These are phyloP conservation scores for Yponomeuta plumbellus DNA, from an alignment of 2,888 invertebrate species.

Conservation along the genomic window DNA sequence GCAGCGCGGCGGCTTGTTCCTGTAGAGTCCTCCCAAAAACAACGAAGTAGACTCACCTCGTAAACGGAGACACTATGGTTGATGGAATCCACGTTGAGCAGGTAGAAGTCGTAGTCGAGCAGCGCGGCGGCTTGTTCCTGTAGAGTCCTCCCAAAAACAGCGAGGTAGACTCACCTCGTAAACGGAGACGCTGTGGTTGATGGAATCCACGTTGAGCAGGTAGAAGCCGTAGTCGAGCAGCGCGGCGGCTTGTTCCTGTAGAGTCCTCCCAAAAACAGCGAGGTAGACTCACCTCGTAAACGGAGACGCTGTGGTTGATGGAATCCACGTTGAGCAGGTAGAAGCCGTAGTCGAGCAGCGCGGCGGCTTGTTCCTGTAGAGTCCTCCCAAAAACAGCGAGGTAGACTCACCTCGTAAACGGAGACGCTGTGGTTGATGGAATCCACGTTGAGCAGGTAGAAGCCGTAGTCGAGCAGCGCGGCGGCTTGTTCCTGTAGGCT, in stretches of 20 bases:
- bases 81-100: slow-evolving; percentile 91
- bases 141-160: too few relatives aligned
- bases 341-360: slow-evolving; percentile 92
- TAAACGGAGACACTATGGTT: slow-evolving; percentile 89
- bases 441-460: slow-evolving; percentile 93
- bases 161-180: slow-evolving; percentile 83
- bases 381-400: too few relatives aligned
- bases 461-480: slow-evolving; percentile 91
- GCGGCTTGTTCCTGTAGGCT: slow-evolving; percentile 91
- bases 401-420: slow-evolving; percentile 82
- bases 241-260: slow-evolving; percentile 77
- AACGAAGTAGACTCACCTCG: slow-evolving; percentile 78
- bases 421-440: slow-evolving; percentile 88
- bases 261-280: slow-evolving; percentile 82
- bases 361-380: slow-evolving; percentile 90
- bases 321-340: slow-evolving; percentile 93
- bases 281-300: slow-evolving; percentile 84
- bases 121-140: slow-evolving; percentile 90
- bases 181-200: slow-evolving; percentile 88
- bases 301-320: slow-evolving; percentile 86
- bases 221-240: slow-evolving; percentile 94
- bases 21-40: slow-evolving; percentile 83
- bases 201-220: slow-evolving; percentile 90
- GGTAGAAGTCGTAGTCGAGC: slow-evolving; percentile 92
- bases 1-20: slow-evolving; percentile 86